Base-by-base conservation (phyloP, 2,888 invertebrate species). In the Drymonia ruficornis region DNA sequence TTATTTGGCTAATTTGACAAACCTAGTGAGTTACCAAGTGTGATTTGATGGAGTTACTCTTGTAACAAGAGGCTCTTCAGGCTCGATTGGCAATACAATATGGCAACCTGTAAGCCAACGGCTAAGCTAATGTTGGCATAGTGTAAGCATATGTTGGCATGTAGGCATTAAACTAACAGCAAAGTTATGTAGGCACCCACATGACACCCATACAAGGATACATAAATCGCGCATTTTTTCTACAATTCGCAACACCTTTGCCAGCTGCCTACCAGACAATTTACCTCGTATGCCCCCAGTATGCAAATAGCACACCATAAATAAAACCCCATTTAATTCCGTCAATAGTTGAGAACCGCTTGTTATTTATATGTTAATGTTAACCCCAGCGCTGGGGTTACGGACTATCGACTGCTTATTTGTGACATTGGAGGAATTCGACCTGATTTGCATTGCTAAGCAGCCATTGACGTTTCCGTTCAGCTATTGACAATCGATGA, bases 291-390 rank as follows among this genome's bases (percentile, higher is more conserved):
- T 56, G 50, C 51, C 70, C 60, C 46, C 49, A 56, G 43, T 67
- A 79, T 78, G 78, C 69, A 69, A 79, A 79, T 79, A 61, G 52
- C 50, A 50, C 62, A 61, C 66, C 61, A 72, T 77, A 79, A 80
- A 78, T 77, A 76, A 68, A 62, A 77, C 63, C 73, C 63, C 71
- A 77, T 86, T 84, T 79, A 77, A 80, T 70, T 71, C 76, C 76
- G 80, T 84, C 87, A 81, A 89, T 90, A 86, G 83, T 87, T 87
- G 76, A 78, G 81, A 86, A 89, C 84, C 86, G 87, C 81, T 84
- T 79, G 81, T 86, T 89, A 91, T 91, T 91, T 89, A 90, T 88
- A 91, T 91, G 90, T 68, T 78, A 91, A 91, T 90, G 65, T 44
- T 83, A 83, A 84, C 84, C 86, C 83, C 61, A 54, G 40, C 63